Conservation (phyloP, 2,113 vertebrate genomes). For the Myiopsitta monachus region DNA sequence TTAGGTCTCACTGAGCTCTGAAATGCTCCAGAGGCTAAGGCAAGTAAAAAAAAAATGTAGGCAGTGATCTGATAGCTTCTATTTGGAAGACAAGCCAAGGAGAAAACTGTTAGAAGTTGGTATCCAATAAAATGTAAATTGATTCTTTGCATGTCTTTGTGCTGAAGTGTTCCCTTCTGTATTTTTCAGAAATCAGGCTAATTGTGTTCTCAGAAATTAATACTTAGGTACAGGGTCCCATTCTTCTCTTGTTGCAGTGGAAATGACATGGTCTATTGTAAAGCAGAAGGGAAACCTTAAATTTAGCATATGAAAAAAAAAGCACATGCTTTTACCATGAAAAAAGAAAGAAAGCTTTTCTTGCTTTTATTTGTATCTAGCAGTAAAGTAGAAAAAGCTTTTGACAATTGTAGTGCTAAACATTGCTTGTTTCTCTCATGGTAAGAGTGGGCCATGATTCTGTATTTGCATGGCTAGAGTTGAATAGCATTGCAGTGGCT, state of each 20-base stretch:
- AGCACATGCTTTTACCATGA: neutral
- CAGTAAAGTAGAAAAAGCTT: neutral
- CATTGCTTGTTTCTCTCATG: neutral
- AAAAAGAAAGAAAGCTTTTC: neutral
- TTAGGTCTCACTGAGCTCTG: neutral
- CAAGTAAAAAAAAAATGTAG: neutral
- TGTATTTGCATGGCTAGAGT: neutral
- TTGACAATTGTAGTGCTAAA: neutral
- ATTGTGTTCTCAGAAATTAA: neutral
- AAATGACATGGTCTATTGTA: neutral
- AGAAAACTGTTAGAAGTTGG: neutral
- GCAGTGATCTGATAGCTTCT: neutral
- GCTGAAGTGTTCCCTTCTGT: neutral
- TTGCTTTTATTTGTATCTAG: neutral
- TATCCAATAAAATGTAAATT: neutral
- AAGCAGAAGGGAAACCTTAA: neutral
- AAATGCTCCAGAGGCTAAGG: neutral
- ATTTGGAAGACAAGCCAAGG: neutral
- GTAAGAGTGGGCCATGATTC: neutral
- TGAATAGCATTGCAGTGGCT: too few species aligned
- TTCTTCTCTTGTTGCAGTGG: neutral
- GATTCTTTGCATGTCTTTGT: neutral
- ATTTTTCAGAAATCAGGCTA: neutral
- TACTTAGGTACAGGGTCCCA: neutral
- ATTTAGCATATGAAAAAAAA: neutral